Percentiles rank a stretch among this genome's conserved stretches.
phyloP scores from a whole-genome alignment of 53 echinoderm and acorn worm species.

The Glandiceps talaboti region DNA sequence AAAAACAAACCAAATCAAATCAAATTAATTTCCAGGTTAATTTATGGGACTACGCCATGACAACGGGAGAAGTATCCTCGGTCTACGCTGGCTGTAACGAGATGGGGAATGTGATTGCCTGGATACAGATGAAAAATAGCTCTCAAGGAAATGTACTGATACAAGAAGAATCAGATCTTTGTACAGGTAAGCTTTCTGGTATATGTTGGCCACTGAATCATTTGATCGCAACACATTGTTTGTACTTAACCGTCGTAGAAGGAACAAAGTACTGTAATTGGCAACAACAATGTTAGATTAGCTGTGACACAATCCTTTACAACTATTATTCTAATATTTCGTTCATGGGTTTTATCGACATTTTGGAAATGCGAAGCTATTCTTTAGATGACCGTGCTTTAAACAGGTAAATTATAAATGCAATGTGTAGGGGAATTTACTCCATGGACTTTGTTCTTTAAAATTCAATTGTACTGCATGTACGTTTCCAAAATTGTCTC shows the following conservation, averaged over 20 bases:
- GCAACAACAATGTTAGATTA: no score
- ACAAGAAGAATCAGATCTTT: conserved; percentile 14
- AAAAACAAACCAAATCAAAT: no score
- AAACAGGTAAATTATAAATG: no score
- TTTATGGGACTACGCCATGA: conserved; percentile 59
- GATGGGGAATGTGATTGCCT: conserved; percentile 44
- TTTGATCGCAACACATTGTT: background rate
- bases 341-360: no score
- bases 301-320: background rate
- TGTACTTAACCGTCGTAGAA: background rate
- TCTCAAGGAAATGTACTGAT: conserved; percentile 18
- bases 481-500: no score
- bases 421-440: background rate
- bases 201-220: background rate
- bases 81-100: conserved; percentile 19
- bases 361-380: no score
- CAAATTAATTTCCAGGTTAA: conserved; percentile 26
- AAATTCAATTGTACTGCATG: no score
- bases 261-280: no score
- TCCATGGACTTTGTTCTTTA: background rate
- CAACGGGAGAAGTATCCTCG: conserved; percentile 8
- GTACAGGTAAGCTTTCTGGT: conserved; percentile 17
- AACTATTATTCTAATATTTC: no score
- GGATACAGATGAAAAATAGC: conserved; percentile 32
- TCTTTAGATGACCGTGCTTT: no score